phyloP scores from a whole-genome alignment of 2,113 vertebrate genomes.

The Callocephalon fimbriatum region DNA sequence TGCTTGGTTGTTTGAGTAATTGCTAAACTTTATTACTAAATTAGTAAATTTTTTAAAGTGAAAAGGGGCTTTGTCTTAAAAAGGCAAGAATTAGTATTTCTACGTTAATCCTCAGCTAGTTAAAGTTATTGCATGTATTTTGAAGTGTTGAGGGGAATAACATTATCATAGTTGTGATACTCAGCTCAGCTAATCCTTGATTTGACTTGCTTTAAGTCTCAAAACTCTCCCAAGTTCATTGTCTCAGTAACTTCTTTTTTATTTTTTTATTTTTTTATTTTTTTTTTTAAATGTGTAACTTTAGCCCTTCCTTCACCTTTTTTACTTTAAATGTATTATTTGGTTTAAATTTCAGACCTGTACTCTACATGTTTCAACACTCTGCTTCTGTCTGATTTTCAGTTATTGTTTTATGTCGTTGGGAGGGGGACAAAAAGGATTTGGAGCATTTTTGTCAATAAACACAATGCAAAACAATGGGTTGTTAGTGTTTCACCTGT shows the following conservation, averaged over 20 bases:
- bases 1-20: not conserved
- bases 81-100: not conserved
- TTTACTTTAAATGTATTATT: not conserved
- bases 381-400: not conserved
- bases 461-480: slow-evolving; percentile 49
- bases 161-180: not conserved
- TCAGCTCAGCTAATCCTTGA: not conserved
- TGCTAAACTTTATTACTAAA: not conserved
- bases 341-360: not conserved
- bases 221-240: not conserved
- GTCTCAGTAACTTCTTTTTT: not conserved
- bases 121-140: not conserved
- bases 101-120: not conserved
- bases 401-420: not conserved
- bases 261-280: not conserved
- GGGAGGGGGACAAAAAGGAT: not conserved
- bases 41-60: not conserved
- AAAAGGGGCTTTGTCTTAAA: not conserved
- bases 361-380: not conserved
- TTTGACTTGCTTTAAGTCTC: not conserved
- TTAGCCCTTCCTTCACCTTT: not conserved
- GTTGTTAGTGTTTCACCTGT: slow-evolving; percentile 47
- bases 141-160: not conserved
- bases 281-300: not conserved
- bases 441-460: slow-evolving; percentile 18